Evolutionary conservation across 2,888 invertebrate genomes (phyloP).

Genomic region (Ectemnius continuus): DNA sequence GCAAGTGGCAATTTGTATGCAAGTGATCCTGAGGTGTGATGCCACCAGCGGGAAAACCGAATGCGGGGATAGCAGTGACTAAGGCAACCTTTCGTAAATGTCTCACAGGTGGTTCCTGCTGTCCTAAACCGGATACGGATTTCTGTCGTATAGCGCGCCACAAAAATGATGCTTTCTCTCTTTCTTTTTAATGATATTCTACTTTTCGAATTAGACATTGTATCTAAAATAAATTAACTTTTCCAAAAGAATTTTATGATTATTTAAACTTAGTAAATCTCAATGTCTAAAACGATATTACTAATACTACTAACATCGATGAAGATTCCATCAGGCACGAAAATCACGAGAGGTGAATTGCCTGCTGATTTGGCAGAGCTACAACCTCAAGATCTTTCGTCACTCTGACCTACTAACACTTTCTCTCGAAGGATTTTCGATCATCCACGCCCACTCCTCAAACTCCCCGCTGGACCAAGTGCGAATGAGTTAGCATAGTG

Average conservation of each 20-base stretch:
- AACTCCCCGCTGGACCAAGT: no score
- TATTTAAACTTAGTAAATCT: slow-evolving; percentile 42
- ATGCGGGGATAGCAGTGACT: slow-evolving; percentile 27
- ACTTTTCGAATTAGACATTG: no score
- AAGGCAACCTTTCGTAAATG: slow-evolving; percentile 19
- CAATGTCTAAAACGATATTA: slow-evolving; percentile 35
- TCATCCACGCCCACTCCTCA: background rate
- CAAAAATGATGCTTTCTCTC: background rate
- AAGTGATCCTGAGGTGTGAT: slow-evolving; percentile 14
- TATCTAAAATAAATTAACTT: no score
- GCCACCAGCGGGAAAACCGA: slow-evolving; percentile 22
- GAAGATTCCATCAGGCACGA: background rate
- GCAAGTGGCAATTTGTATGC: slow-evolving; percentile 17
- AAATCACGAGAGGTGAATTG: background rate
- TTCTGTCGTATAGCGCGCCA: background rate
- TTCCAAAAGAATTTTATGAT: no score
- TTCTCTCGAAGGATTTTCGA: slow-evolving; percentile 27
- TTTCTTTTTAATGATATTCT: slow-evolving; percentile 38
- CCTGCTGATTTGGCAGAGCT: background rate
- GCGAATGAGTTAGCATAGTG: no score
- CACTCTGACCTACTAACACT: slow-evolving; percentile 41
- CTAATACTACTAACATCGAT: background rate
- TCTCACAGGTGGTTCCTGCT: background rate
- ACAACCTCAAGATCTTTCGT: slow-evolving; percentile 20
- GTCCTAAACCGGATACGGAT: slow-evolving; percentile 15